A percentile compares a stretch with the other conserved stretches of the same genome.
phyloP scores from a whole-genome alignment of 2,888 invertebrate genomes.

The Meteorus colon region DNA sequence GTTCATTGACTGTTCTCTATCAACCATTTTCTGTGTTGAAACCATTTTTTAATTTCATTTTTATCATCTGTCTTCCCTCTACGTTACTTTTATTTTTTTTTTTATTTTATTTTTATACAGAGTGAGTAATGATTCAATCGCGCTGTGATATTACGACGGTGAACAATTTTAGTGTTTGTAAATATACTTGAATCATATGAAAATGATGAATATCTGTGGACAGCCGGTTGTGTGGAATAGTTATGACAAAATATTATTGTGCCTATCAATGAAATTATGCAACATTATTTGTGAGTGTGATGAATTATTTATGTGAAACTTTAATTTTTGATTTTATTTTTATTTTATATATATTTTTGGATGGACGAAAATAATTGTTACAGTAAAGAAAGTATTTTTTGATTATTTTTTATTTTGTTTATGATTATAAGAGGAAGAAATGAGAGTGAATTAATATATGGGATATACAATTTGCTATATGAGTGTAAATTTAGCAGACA shows the following conservation, averaged over 20 bases:
- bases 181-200: neutral
- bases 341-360: neutral
- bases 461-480: no score
- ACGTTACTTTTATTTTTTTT: neutral
- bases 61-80: neutral
- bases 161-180: neutral
- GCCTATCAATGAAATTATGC: conserved; percentile 1
- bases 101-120: neutral
- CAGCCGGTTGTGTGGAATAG: neutral
- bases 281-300: neutral
- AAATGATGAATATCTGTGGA: neutral
- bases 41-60: conserved; percentile 2
- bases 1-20: neutral
- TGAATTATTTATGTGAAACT: neutral
- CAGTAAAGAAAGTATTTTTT: no score
- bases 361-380: no score
- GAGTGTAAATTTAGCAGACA: no score
- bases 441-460: no score
- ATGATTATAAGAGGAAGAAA: no score
- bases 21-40: neutral
- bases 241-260: conserved; percentile 3
- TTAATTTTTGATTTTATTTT: neutral
- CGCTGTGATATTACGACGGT: neutral
- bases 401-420: no score
- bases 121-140: neutral